Conservation (phyloP, 2,888 invertebrate genomes). For the Chloromyia formosa region DNA sequence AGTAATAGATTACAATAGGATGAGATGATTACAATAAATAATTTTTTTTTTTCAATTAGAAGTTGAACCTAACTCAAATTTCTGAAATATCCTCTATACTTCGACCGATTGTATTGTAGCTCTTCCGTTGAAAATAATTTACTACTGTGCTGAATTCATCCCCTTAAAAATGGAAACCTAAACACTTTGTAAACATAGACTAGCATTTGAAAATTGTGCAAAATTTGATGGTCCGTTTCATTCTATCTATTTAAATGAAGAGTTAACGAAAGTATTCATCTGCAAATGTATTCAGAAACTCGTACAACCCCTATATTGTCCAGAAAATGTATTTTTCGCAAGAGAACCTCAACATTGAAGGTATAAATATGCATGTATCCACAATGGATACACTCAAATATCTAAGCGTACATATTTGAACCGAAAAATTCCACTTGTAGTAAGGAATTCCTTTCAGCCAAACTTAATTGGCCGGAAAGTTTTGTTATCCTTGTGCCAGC, state of each 20-base stretch:
- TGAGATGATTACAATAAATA: too few relatives aligned
- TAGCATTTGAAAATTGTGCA: background rate
- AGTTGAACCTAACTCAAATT: too few relatives aligned
- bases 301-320: background rate
- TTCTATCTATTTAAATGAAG: slow-evolving; percentile 2
- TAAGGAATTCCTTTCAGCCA: slow-evolving; percentile 44
- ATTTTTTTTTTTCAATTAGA: too few relatives aligned
- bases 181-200: too few relatives aligned
- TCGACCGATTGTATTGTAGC: too few relatives aligned
- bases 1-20: too few relatives aligned
- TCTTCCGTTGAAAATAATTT: too few relatives aligned
- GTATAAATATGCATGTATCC: slow-evolving; percentile 20
- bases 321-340: slow-evolving; percentile 24
- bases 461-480: slow-evolving; percentile 47
- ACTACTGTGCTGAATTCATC: too few relatives aligned
- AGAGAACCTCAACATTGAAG: slow-evolving; percentile 5
- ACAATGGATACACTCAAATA: slow-evolving; percentile 28
- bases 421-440: slow-evolving; percentile 32
- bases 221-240: background rate
- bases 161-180: too few relatives aligned
- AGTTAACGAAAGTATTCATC: slow-evolving; percentile 13
- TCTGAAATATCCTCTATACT: too few relatives aligned
- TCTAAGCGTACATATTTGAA: background rate
- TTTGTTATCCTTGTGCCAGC: slow-evolving; percentile 24
- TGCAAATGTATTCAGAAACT: slow-evolving; percentile 7